Base-by-base conservation (phyloP, 1,140 invertebrate genomes). In the Pomacea maculata region DNA sequence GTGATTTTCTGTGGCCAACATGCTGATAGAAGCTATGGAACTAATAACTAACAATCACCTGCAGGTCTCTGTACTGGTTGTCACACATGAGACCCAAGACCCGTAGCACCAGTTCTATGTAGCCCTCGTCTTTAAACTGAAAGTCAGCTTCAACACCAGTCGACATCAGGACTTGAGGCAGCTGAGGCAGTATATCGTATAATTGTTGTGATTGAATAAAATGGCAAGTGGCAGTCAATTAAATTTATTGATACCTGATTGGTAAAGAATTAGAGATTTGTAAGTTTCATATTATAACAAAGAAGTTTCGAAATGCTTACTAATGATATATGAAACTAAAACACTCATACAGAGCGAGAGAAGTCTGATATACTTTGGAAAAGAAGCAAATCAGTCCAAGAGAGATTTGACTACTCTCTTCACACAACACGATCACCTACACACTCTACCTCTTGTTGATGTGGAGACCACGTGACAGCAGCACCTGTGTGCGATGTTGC, bases 51-150 rank as follows among this genome's bases (percentile, higher is more conserved):
- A n/a, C 34, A 34, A 34, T 71, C 77, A 90, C 90, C 88, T 91
- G 90, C 52, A 91, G 80, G 12, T 85, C 86, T 54, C 73, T 77
- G 72, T 90, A 83, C 82, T 91, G 90, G 74, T 90, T 90, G 83
- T 91, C 90, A 85, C 90, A 91, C 89, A 91, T 90, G 14, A 88
- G 82, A n/a, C 88, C 89, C 75, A 91, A 87, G 72, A 91, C 88
- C 57, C 87, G 83, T 8, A 91, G 81, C 45, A 90, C 87, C 34
- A 91, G 85, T 61, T 88, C 89, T 45, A 91, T 88, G 75, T 87
- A 89, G 54, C 89, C 89, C 67, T 89, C 87, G 78, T 90, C 89
- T 71, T 85, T 86, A 80, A 89, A 89, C 9, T 90, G 87, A 12
- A 88, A 81, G 15, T 87, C 85, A 64, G 77, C 82, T 70, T 70